These are phyloP conservation scores for Speoplatyrhinus poulsoni DNA, from an alignment of 2,113 vertebrate genomes.

Conservation along the genomic window DNA sequence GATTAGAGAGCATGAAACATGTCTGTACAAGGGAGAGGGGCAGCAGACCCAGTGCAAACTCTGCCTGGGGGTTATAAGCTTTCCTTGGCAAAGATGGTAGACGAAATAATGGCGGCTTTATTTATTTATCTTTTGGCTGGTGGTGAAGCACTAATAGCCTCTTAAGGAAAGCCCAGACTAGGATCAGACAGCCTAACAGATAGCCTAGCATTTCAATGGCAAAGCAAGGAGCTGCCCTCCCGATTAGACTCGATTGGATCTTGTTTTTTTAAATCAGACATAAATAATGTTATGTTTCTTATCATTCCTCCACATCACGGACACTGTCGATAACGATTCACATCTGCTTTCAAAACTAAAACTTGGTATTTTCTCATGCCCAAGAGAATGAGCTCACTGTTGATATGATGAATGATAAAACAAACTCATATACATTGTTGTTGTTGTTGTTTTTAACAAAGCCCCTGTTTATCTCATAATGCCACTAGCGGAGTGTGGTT, in stretches of 20 bases:
- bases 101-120: slow-evolving; percentile 64
- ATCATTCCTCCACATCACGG: not conserved
- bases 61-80: slow-evolving; percentile 60
- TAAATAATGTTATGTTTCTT: slow-evolving; percentile 1
- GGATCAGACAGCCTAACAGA: slow-evolving; percentile 33
- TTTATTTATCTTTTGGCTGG: slow-evolving; percentile 48
- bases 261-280: not conserved
- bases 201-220: slow-evolving; percentile 13
- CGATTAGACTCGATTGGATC: not conserved
- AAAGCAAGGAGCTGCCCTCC: slow-evolving; percentile 39
- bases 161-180: slow-evolving; percentile 70
- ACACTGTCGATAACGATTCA: slow-evolving; percentile 14
- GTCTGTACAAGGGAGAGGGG: slow-evolving; percentile 57
- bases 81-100: slow-evolving; percentile 67
- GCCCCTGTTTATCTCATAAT: slow-evolving; percentile 57
- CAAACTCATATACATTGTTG: slow-evolving; percentile 24
- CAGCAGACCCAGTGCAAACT: slow-evolving; percentile 68
- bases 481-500: slow-evolving; percentile 25
- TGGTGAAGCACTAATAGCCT: slow-evolving; percentile 68
- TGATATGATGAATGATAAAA: slow-evolving; percentile 59
- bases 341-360: slow-evolving; percentile 21
- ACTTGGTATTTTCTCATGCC: slow-evolving; percentile 7
- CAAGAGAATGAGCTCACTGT: not conserved
- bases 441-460: slow-evolving; percentile 20
- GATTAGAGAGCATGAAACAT: slow-evolving; percentile 71